phyloP scores from a whole-genome alignment of 2,888 invertebrate species.

The Caenorhabditis panamensis region DNA sequence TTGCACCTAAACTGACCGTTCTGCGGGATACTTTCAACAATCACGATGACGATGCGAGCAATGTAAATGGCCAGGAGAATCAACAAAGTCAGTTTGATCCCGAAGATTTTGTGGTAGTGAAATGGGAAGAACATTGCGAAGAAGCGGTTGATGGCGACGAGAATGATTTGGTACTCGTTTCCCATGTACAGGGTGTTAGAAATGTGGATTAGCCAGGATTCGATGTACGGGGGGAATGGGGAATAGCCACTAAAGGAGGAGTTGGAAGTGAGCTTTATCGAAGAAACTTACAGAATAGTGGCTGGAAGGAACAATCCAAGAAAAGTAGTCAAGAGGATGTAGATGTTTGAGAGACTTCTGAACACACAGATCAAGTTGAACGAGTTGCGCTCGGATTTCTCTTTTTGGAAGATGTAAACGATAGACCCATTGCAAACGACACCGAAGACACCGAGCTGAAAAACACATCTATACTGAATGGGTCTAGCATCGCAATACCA shows the following conservation, averaged over 20 bases:
- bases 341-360: constrained; percentile 36
- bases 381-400: constrained; percentile 35
- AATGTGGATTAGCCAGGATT: constrained; percentile 35
- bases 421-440: constrained; percentile 32
- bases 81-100: constrained; percentile 28
- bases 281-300: constrained; percentile 33
- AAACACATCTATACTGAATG: background rate
- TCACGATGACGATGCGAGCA: constrained; percentile 13
- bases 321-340: constrained; percentile 38
- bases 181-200: constrained; percentile 36
- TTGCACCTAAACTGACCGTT: background rate
- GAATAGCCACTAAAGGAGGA: constrained; percentile 40
- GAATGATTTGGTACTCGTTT: constrained; percentile 52
- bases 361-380: constrained; percentile 55
- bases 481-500: no score
- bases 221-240: constrained; percentile 13
- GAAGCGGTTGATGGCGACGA: constrained; percentile 47
- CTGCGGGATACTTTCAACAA: constrained; percentile 7
- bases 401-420: constrained; percentile 31
- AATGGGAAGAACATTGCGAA: constrained; percentile 31
- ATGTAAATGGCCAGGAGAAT: constrained; percentile 8
- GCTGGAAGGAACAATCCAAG: constrained; percentile 38
- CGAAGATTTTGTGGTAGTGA: constrained; percentile 23
- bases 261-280: background rate
- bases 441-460: constrained; percentile 46